Evolutionary conservation across 1,140 invertebrate genomes (phyloP), one percentile per base, ranked within the genome.

Genomic region (Drosophila nikananu): DNA sequence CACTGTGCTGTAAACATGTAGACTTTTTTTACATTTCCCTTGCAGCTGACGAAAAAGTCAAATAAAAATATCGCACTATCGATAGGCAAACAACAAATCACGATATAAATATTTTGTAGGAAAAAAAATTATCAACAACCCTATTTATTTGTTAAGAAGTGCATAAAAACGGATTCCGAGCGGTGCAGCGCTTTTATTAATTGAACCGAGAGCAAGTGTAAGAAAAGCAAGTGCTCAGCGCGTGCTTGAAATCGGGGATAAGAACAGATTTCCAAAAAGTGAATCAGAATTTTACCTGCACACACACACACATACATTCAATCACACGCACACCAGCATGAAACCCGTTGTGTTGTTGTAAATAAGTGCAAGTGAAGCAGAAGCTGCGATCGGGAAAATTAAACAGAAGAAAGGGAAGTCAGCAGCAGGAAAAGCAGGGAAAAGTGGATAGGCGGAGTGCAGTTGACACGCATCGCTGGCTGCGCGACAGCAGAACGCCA

Each of bases 311-410:
- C 46, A 70, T 35, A 32, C 54, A 71, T 61, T 60, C 42, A 81
- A 37, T 23, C 73, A 41, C 25, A 39, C 42, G 63, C 77, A 77
- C 80, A 62, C 51, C 25, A 44, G 46, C 77, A 61, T 51, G 42
- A 74, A 87, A 87, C 83, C 65, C 87, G 83, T 78, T 71, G 52
- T 73, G 44, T 55, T 68, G 51, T 64, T 46, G 70, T 77, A 65
- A 87, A 87, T 86, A 86, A 86, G 83, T 86, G 83, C 83, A 86
- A 86, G 83, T 86, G 83, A 87, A 86, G 68, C 83, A 86, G 79
- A 57, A 77, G 66, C 75, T 73, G 51, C 25, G 72, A 79, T 78
- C 70, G 74, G 79, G 61, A 76, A 79, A 81, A 82, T 79, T 49
- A 62, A 74, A 74, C 74, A 72, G 83, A 80, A 83, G 81, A 84